A percentile compares a stretch with the other conserved stretches of the same genome.
These are phyloP conservation scores for Habrosyne pyritoides DNA, from an alignment of 2,888 invertebrate species.

Conservation along the genomic window DNA sequence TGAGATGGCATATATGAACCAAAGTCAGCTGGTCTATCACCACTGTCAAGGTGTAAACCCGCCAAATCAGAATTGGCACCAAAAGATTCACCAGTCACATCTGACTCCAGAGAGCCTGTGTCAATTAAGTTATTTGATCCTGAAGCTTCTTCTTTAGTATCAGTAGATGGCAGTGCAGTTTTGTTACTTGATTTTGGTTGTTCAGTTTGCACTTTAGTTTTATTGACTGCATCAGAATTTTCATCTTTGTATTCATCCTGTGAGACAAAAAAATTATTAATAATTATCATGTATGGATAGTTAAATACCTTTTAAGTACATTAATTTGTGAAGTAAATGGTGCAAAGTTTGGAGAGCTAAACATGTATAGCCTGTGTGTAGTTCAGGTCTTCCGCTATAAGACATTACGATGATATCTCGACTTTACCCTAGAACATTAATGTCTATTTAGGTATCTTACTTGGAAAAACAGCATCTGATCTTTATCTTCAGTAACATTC, in stretches of 20 bases:
- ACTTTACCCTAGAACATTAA: background rate
- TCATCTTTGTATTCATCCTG: slow-evolving; percentile 86
- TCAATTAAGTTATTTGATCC: slow-evolving; percentile 61
- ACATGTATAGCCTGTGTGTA: background rate
- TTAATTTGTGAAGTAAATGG: background rate
- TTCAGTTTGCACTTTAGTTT: slow-evolving; percentile 41
- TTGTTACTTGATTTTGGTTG: slow-evolving; percentile 38
- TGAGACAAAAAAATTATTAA: slow-evolving; percentile 44
- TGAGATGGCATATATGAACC: slow-evolving; percentile 80
- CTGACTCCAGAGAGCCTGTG: slow-evolving; percentile 49
- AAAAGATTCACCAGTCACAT: slow-evolving; percentile 28
- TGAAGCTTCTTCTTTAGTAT: slow-evolving; percentile 38
- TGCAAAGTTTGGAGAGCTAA: no score
- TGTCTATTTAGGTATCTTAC: slow-evolving; percentile 39
- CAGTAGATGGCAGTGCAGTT: slow-evolving; percentile 33
- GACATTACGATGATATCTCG: no score
- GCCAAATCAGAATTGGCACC: slow-evolving; percentile 65
- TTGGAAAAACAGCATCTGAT: slow-evolving; percentile 82
- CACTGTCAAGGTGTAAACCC: slow-evolving; percentile 64
- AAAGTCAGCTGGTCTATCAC: slow-evolving; percentile 60
- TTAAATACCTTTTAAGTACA: no score
- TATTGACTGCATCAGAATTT: slow-evolving; percentile 47
- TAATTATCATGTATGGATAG: no score
- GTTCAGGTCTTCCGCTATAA: no score
- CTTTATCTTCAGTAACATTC: slow-evolving; percentile 64